phyloP scores from a whole-genome alignment of 2,797 vertebrate species.

The Sphenopsis melanotis region DNA sequence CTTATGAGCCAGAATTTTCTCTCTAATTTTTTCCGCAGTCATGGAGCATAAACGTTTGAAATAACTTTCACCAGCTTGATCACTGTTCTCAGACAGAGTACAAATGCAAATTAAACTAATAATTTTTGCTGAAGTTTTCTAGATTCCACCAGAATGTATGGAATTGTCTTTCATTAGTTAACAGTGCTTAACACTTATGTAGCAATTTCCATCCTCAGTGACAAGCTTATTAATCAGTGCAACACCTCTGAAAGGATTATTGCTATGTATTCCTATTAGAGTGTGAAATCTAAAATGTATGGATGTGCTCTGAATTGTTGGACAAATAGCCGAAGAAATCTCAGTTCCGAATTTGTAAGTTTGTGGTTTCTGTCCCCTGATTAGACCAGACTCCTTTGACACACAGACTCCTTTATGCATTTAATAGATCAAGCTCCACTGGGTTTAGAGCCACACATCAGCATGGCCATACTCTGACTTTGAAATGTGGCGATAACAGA shows the following conservation, averaged over 20 bases:
- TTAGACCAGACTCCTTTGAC: constrained; percentile 17
- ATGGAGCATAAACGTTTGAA: constrained; percentile 10
- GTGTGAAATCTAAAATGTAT: constrained; percentile 28
- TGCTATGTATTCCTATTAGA: constrained; percentile 18
- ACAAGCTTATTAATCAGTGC: constrained; percentile 55
- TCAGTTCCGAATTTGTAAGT: neutral
- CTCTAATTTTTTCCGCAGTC: constrained; percentile 21
- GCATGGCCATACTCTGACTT: neutral
- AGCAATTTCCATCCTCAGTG: neutral
- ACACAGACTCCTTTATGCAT: constrained; percentile 41
- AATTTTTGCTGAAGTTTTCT: constrained; percentile 37
- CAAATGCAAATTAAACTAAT: constrained; percentile 18
- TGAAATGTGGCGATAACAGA: constrained; percentile 7
- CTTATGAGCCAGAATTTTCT: constrained; percentile 23
- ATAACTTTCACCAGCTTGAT: constrained; percentile 33
- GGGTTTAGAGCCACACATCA: neutral
- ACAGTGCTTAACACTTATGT: constrained; percentile 8
- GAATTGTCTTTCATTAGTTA: constrained; percentile 45
- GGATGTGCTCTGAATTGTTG: constrained; percentile 29
- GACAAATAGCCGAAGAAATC: neutral
- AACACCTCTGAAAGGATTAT: constrained; percentile 32
- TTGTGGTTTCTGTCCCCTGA: constrained; percentile 30
- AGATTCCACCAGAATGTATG: constrained; percentile 29
- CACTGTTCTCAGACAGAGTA: constrained; percentile 10
- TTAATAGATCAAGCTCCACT: constrained; percentile 19